Conservation (phyloP, 92 coral and sea anemone genomes). For the Palythoa heliodiscus region DNA sequence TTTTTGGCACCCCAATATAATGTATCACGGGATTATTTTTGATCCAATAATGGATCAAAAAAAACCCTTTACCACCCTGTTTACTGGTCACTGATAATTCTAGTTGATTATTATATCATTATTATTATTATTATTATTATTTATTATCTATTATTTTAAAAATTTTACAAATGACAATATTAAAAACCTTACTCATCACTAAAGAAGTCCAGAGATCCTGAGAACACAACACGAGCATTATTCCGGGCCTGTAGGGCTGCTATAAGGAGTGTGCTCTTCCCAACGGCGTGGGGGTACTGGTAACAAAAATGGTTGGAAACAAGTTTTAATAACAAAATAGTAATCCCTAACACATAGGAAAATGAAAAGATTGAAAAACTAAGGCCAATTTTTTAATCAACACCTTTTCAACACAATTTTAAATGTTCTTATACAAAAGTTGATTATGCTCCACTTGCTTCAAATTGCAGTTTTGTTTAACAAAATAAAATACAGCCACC, state of each 20-base stretch:
- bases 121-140: too few relatives aligned
- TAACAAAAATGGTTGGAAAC: background rate
- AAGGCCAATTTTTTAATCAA: background rate
- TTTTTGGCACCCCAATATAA: too few relatives aligned
- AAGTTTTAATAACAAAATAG: background rate
- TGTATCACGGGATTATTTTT: too few relatives aligned
- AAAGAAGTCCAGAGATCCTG: conserved; percentile 96
- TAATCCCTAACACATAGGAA: too few relatives aligned
- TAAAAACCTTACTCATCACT: conserved; percentile 90
- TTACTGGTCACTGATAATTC: too few relatives aligned
- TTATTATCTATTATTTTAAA: too few relatives aligned
- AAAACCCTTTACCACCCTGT: too few relatives aligned
- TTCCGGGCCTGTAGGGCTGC: conserved; percentile 99
- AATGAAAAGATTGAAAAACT: background rate
- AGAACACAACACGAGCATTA: conserved; percentile 97
- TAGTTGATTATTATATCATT: too few relatives aligned
- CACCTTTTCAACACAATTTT: too few relatives aligned
- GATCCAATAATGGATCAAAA: too few relatives aligned
- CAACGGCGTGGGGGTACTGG: conserved; percentile 97
- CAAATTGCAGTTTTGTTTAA: too few relatives aligned
- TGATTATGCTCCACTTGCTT: background rate
- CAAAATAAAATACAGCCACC: too few relatives aligned
- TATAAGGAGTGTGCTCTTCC: conserved; percentile 89
- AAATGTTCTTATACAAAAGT: background rate
- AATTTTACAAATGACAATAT: background rate